phyloP scores from a whole-genome alignment of 2,888 invertebrate species.

The Machimus rusticus region DNA sequence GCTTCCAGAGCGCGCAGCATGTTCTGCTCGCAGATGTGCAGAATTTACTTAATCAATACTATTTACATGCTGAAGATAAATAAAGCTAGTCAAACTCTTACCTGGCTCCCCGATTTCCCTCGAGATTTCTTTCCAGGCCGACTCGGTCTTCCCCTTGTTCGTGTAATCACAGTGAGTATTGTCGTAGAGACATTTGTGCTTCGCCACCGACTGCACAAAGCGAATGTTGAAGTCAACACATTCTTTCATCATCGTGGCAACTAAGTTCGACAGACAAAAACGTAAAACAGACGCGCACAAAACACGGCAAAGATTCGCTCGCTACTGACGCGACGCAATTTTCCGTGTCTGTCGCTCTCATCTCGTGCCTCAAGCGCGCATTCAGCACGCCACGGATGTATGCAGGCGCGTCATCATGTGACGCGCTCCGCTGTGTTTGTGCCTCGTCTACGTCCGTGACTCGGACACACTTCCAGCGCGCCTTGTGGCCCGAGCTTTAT shows the following conservation, averaged over 20 bases:
- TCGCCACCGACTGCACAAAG: not conserved
- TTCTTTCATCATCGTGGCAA: conserved; percentile 12
- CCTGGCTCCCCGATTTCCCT: not conserved
- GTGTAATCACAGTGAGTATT: conserved; percentile 22
- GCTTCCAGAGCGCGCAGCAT: not conserved
- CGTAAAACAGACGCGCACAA: not conserved
- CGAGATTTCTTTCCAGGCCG: not conserved
- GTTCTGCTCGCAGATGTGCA: not conserved
- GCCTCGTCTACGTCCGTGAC: not conserved
- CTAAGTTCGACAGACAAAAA: not conserved
- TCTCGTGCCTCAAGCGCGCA: not conserved
- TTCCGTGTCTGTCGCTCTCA: not conserved
- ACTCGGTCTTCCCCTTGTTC: not conserved
- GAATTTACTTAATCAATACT: conserved; percentile 20
- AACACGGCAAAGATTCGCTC: not conserved
- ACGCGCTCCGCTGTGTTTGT: not conserved
- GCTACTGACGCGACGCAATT: not conserved
- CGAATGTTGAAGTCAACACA: not conserved
- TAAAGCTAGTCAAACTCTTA: not conserved
- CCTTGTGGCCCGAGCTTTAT: not conserved
- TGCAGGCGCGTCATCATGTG: not conserved
- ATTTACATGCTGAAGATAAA: not conserved
- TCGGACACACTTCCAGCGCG: not conserved
- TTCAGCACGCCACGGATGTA: not conserved
- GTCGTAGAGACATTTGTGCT: conserved; percentile 13